These are phyloP conservation scores for Yponomeuta cagnagella DNA, from an alignment of 2,888 invertebrate genomes.

Conservation along the genomic window DNA sequence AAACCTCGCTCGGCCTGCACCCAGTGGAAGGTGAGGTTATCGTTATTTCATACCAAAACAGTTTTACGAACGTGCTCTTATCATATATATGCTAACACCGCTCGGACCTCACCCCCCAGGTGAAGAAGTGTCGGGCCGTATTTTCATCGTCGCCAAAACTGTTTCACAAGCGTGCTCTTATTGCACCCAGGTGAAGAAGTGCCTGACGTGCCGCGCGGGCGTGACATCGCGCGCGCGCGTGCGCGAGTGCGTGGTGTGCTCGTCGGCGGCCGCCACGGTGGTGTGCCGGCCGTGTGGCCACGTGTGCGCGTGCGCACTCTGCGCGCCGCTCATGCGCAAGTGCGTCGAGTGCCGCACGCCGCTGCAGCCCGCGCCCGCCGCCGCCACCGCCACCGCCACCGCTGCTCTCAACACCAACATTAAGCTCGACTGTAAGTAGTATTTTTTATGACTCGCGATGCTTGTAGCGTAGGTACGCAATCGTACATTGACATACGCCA, in stretches of 20 bases:
- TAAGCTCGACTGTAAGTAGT: neutral
- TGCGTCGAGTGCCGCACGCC: conserved; percentile 95
- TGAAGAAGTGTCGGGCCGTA: too few species aligned
- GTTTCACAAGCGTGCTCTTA: too few species aligned
- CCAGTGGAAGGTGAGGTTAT: too few species aligned
- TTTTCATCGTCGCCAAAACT: too few species aligned
- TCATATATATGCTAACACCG: too few species aligned
- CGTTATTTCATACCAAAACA: too few species aligned
- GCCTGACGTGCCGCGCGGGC: conserved; percentile 92
- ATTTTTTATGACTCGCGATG: too few species aligned
- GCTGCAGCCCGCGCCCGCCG: conserved; percentile 74
- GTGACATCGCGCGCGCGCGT: conserved; percentile 88
- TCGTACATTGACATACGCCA: conserved; percentile 61
- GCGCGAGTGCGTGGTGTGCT: conserved; percentile 97
- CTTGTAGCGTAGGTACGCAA: too few species aligned
- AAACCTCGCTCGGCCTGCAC: too few species aligned
- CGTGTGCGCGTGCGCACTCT: conserved; percentile 91
- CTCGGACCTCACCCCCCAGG: too few species aligned
- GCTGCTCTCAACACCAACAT: conserved; percentile 16
- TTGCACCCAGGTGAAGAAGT: conserved; percentile 86
- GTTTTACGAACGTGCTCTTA: too few species aligned
- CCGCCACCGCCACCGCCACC: conserved; percentile 24
- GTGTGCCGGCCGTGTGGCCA: conserved; percentile 97
- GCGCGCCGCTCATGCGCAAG: conserved; percentile 97
- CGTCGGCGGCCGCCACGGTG: conserved; percentile 93